Percentiles rank a stretch among this genome's conserved stretches.
phyloP scores from a whole-genome alignment of 92 coral and sea anemone species.

The Plumapathes pennacea region DNA sequence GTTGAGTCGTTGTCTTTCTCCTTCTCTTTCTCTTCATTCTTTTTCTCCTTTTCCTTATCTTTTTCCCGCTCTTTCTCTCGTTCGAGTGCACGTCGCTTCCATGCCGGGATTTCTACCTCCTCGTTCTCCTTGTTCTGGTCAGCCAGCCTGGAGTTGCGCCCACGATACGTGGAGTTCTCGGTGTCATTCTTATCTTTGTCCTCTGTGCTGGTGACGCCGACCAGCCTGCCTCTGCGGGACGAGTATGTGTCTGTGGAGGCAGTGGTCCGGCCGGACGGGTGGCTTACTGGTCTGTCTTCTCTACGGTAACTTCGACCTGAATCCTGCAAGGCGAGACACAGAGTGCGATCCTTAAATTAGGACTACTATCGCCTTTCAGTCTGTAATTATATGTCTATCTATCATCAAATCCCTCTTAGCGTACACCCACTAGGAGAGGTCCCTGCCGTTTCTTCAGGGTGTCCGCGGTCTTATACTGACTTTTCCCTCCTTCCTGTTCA shows the following conservation, averaged over 20 bases:
- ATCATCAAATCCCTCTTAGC: too few species aligned
- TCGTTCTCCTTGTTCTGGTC: slow-evolving; percentile 71
- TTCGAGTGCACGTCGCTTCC: slow-evolving; percentile 73
- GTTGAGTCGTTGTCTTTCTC: slow-evolving; percentile 64
- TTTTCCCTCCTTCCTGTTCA: too few species aligned
- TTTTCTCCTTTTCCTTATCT: slow-evolving; percentile 55
- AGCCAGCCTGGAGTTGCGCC: slow-evolving; percentile 21
- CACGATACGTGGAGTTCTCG: slow-evolving; percentile 40
- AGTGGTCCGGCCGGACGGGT: too few species aligned
- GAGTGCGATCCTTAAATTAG: too few species aligned
- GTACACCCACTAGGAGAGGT: too few species aligned
- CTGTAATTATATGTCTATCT: too few species aligned
- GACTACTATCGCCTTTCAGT: too few species aligned
- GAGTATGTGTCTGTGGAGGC: slow-evolving; percentile 23
- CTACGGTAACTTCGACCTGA: too few species aligned
- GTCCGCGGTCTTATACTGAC: too few species aligned
- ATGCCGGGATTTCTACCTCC: slow-evolving; percentile 66
- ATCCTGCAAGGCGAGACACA: too few species aligned
- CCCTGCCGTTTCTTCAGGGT: too few species aligned
- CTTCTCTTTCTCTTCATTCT: slow-evolving; percentile 54
- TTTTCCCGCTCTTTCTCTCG: slow-evolving; percentile 73
- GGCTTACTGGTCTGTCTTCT: too few species aligned
- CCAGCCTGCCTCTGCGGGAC: slow-evolving; percentile 34
- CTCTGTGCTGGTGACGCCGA: slow-evolving; percentile 41
- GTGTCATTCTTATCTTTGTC: slow-evolving; percentile 56